Evolutionary conservation across 2,113 vertebrate genomes (phyloP), one percentile per base, ranked within the genome.

Genomic region (Entelurus aequoreus): DNA sequence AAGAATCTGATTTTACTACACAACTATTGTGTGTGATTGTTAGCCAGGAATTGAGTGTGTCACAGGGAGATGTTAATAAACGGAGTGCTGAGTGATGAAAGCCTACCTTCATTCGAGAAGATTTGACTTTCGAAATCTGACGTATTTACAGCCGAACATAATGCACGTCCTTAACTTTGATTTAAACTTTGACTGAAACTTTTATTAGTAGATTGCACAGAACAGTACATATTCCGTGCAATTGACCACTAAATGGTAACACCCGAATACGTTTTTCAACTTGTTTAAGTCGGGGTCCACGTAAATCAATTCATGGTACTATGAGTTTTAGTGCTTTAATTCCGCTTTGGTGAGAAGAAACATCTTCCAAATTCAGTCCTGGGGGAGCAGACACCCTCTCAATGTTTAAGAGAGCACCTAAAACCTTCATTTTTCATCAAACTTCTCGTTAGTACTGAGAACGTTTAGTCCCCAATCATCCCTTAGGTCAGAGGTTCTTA

Each of bases 31-130:
- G 58, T 78, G 72, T 72, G 70, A 80, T 63, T 65, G 59, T 68
- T 55, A 38, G 68, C 69, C 73, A 81, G 59, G 40, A 53, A 77
- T 62, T 49, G 71, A 77, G 62, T 36, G 52, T 28, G 62, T 62
- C 62, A 15, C 49, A 53, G 57, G 60, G 58, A 60, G 11, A 61
- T 59, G 59, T 68, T 60, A 65, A 80, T 72, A 69, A 77, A 69
- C 38, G 6, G 71, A 60, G 28, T 0, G 6, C 10, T 16, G 68
- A 79, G 74, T 53, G 74, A 64, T 71, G 66, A 77, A 72, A 82
- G 68, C 46, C 52, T 21, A 4, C 42, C 42, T 46, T 46, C 7
- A 38, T 53, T 38, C 11, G 49, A 54, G 60, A 37, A 40, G 40
- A 67, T 62, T 66, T 75, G 51, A 68, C 48, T 42, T 51, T 54